A percentile compares a stretch with the other conserved stretches of the same genome.
phyloP scores from a whole-genome alignment of 2,113 vertebrate genomes.

The Cyprinodon variegatus region DNA sequence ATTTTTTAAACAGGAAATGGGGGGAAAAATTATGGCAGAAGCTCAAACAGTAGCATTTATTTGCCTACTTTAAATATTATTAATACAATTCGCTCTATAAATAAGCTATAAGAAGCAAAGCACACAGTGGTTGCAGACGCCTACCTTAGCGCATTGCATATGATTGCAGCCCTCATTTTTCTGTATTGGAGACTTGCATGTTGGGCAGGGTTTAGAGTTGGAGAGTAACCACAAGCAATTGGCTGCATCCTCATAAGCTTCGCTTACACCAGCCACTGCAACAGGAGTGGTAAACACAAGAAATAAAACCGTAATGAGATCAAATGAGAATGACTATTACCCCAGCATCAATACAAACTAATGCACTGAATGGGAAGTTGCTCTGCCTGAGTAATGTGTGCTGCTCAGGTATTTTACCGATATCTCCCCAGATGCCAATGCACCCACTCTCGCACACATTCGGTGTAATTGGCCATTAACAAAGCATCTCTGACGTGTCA shows the following conservation, averaged over 20 bases:
- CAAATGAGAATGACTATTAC: constrained; percentile 53
- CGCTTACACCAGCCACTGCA: constrained; percentile 94
- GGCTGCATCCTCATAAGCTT: constrained; percentile 96
- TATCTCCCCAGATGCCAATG: constrained; percentile 41
- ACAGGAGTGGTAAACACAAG: constrained; percentile 33
- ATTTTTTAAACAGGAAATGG: neutral
- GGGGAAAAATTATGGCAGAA: neutral
- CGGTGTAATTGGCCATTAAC: constrained; percentile 55
- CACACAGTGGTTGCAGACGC: too few species aligned
- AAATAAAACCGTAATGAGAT: constrained; percentile 59
- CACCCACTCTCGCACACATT: constrained; percentile 11
- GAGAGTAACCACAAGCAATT: constrained; percentile 97
- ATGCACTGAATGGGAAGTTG: constrained; percentile 44
- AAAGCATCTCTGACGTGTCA: constrained; percentile 48
- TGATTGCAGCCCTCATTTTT: constrained; percentile 99
- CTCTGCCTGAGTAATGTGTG: constrained; percentile 48
- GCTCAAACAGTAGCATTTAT: neutral
- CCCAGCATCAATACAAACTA: constrained; percentile 38
- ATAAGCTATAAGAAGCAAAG: too few species aligned
- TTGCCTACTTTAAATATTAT: too few species aligned
- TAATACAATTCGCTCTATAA: too few species aligned
- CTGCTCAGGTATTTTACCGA: constrained; percentile 55
- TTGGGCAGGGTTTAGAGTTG: constrained; percentile 96
- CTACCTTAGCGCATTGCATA: constrained; percentile 99
- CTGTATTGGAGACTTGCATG: constrained; percentile 99